Evolutionary conservation across 1,140 invertebrate genomes (phyloP).

Genomic region (Streblospio benedicti): DNA sequence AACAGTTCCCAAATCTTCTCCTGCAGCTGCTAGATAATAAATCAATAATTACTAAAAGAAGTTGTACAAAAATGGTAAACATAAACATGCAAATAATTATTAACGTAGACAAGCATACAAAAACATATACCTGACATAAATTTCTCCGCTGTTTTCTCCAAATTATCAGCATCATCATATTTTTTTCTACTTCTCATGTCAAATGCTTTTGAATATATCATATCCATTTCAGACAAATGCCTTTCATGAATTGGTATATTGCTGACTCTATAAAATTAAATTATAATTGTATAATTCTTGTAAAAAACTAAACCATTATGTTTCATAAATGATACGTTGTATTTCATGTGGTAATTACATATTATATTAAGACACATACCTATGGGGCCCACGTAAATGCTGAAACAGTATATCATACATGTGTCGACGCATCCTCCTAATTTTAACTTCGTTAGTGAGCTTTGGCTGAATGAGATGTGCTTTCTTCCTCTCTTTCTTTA

Average conservation of each 20-base stretch:
- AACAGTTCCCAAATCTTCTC: constrained; percentile 1
- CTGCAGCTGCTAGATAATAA: background rate
- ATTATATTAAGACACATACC: no score
- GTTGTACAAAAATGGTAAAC: background rate
- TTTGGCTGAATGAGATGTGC: no score
- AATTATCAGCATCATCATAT: constrained; percentile 30
- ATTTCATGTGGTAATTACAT: no score
- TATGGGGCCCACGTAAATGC: no score
- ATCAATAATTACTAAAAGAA: background rate
- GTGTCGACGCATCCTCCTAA: no score
- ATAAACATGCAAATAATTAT: background rate
- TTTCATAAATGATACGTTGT: no score
- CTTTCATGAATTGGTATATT: background rate
- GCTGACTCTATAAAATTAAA: constrained; percentile 2
- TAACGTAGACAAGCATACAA: background rate
- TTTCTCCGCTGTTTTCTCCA: constrained; percentile 23
- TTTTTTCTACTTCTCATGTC: constrained; percentile 20
- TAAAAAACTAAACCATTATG: no score
- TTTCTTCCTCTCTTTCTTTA: no score
- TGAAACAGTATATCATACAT: no score
- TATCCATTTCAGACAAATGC: constrained; percentile 9
- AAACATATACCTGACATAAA: constrained; percentile 1
- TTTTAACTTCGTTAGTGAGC: no score
- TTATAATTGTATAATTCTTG: no score
- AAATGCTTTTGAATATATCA: constrained; percentile 19